Conservation (phyloP, 1,140 invertebrate genomes). For the Helicoverpa zea region DNA sequence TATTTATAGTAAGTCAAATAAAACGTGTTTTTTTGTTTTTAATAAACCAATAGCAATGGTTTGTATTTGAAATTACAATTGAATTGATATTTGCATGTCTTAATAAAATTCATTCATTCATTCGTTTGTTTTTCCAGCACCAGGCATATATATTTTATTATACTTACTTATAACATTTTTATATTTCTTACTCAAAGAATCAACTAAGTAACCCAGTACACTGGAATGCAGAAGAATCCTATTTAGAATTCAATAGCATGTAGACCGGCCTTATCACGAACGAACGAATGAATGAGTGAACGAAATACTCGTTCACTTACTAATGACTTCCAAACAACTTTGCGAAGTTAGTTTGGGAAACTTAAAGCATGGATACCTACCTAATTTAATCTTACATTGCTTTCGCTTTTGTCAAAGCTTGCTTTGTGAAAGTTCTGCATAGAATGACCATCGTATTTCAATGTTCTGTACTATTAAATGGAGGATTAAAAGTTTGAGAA, state of each 20-base stretch:
- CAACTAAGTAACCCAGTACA: neutral
- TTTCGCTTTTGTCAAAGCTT: neutral
- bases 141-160: too few species aligned
- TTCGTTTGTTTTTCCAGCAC: too few species aligned
- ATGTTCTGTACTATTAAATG: neutral
- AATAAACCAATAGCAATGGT: too few species aligned
- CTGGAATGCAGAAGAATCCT: neutral
- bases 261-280: neutral
- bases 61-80: too few species aligned
- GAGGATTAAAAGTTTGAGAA: neutral
- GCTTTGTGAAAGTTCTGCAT: slow-evolving; percentile 11
- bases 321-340: slow-evolving; percentile 13
- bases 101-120: too few species aligned
- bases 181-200: too few species aligned
- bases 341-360: neutral
- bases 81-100: too few species aligned
- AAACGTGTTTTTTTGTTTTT: too few species aligned
- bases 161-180: too few species aligned
- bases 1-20: too few species aligned
- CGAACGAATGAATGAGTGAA: neutral
- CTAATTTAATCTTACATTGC: slow-evolving; percentile 6
- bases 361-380: neutral
- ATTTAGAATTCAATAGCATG: neutral
- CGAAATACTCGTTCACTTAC: neutral
- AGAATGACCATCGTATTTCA: slow-evolving; percentile 28